phyloP scores from a whole-genome alignment of 1,140 invertebrate species.

The Aphis gossypii region DNA sequence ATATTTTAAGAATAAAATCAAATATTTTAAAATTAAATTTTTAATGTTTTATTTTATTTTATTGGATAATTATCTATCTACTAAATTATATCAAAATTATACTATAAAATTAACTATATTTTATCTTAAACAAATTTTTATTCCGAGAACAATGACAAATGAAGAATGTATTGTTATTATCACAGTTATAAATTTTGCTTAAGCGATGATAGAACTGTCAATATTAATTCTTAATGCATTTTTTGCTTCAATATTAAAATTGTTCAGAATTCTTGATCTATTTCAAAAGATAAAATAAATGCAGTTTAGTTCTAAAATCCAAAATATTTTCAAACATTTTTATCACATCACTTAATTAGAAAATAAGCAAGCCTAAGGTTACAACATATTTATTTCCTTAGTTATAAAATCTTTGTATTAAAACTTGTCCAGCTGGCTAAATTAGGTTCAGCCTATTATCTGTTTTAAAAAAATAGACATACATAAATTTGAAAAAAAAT shows the following conservation, averaged over 20 bases:
- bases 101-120: neutral
- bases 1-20: neutral
- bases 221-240: neutral
- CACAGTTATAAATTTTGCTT: neutral
- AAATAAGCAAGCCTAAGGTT: neutral
- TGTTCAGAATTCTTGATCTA: neutral
- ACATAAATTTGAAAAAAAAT: too few species aligned
- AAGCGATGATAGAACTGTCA: neutral
- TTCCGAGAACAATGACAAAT: neutral
- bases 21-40: neutral
- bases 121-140: neutral
- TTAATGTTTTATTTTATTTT: neutral
- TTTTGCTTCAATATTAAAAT: too few species aligned
- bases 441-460: neutral
- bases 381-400: neutral
- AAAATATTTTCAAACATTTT: neutral
- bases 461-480: too few species aligned
- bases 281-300: neutral
- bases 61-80: neutral
- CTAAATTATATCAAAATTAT: neutral
- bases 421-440: neutral
- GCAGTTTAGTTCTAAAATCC: neutral
- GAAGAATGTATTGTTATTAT: neutral
- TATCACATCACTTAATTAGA: neutral
- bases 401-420: neutral